Evolutionary conservation across 2,888 invertebrate genomes (phyloP), one percentile per base, ranked within the genome.

Genomic region (Fragum fragum): DNA sequence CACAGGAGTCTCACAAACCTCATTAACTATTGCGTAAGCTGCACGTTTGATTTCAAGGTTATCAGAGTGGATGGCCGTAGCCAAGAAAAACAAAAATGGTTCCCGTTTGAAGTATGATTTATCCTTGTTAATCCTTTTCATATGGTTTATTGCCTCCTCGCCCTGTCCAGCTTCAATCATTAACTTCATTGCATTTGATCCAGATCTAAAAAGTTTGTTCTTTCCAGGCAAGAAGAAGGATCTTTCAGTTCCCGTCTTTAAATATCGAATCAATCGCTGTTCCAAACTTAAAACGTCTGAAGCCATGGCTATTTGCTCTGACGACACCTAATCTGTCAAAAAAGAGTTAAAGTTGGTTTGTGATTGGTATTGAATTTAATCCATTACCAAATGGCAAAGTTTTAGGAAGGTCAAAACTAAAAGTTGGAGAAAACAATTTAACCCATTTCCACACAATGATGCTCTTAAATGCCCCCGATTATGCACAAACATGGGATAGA

Each of bases 1-100:
- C 86, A 96, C 95, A 9, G 97, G 96, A 69, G 95, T 95, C 83
- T 95, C 95, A 91, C 96, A 96, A 52, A 97, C 94, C 91, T 96
- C 95, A 72, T 94, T 89, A 2, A 96, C 95, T 21, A 95, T 95
- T 81, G 95, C 95, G 87, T 96, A 96, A 0, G 96, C 95, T 16
- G 95, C 95, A 76, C 95, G 94, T 87, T 96, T 96, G 1, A 96
- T 94, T 57, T 90, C 88, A 68, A 93, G 86, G 93, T 93, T 93
- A 88, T 90, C 90, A n/a, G 93, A 92, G 85, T 95, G 95, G 1
- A 96, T 95, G 90, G 96, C 96, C 88, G 96, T 95, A 1, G 96
- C 96, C 70, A 97, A 93, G 26, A 96, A 96, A 94, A 96, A 96
- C 59, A 96, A 95, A 28, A 96, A 94, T 26, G 92, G 83, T 14